Evolutionary conservation across 2,888 invertebrate genomes (phyloP).

Genomic region (Lysandra bellargus): DNA sequence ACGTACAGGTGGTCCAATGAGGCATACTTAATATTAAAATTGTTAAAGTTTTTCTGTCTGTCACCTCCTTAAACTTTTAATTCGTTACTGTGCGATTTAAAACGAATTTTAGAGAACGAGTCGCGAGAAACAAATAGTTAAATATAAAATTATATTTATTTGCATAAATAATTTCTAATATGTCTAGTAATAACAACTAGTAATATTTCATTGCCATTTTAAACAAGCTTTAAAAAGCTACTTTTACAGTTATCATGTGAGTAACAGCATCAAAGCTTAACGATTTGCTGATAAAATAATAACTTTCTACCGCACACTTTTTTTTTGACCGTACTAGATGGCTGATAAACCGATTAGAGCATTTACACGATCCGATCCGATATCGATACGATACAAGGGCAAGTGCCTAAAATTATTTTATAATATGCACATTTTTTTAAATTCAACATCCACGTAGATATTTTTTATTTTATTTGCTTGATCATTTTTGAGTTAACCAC

Average conservation of each 20-base stretch:
- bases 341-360: conserved; percentile 1
- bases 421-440: too few relatives aligned
- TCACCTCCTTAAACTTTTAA: background rate
- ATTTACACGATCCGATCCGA: background rate
- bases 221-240: background rate
- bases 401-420: background rate
- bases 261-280: conserved; percentile 6
- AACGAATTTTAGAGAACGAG: background rate
- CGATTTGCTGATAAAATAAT: conserved; percentile 20
- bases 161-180: background rate
- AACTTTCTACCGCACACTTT: background rate
- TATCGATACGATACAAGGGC: background rate
- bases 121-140: background rate
- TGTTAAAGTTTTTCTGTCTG: background rate
- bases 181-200: background rate
- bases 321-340: conserved; percentile 9
- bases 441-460: too few relatives aligned
- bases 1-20: background rate
- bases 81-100: too few relatives aligned
- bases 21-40: too few relatives aligned
- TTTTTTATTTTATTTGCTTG: too few relatives aligned
- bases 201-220: background rate
- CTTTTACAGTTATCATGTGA: background rate
- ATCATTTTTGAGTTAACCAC: too few relatives aligned
- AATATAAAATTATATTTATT: background rate